phyloP scores from a whole-genome alignment of 1,140 invertebrate genomes.

The Paramacrobiotus metropolitanus region DNA sequence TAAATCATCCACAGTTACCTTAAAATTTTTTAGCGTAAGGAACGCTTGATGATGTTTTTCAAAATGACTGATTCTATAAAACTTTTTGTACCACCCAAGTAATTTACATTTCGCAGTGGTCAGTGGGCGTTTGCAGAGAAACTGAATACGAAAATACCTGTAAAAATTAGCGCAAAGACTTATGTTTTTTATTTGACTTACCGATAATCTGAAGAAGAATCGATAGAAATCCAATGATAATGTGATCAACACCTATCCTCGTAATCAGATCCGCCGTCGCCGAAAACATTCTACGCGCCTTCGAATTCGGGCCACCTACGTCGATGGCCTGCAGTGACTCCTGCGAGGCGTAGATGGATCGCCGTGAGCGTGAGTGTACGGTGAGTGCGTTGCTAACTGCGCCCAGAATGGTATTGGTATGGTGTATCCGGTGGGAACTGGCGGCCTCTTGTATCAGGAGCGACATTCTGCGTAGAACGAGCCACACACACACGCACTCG shows the following conservation, averaged over 20 bases:
- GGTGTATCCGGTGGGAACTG: background rate
- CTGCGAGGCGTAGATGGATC: too few relatives aligned
- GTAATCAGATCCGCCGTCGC: background rate
- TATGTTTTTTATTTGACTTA: background rate
- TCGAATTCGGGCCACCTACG: background rate
- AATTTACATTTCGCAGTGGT: too few relatives aligned
- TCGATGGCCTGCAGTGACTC: background rate
- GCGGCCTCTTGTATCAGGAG: background rate
- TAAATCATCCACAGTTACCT: too few relatives aligned
- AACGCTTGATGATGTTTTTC: too few relatives aligned
- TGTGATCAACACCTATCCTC: background rate
- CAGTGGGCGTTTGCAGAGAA: too few relatives aligned
- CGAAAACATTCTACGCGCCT: background rate
- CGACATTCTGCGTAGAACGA: background rate
- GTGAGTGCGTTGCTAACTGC: background rate
- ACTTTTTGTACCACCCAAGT: too few relatives aligned
- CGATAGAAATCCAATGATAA: background rate
- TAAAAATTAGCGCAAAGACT: too few relatives aligned
- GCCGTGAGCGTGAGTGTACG: background rate
- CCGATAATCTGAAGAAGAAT: background rate
- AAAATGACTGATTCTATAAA: too few relatives aligned
- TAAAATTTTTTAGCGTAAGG: too few relatives aligned
- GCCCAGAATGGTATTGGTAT: constrained; percentile 2
- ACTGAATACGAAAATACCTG: too few relatives aligned
- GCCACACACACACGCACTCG: background rate